Evolutionary conservation across 2,888 invertebrate species (phyloP), one percentile per base, ranked within the genome.

Genomic region (Anoncus sp.): DNA sequence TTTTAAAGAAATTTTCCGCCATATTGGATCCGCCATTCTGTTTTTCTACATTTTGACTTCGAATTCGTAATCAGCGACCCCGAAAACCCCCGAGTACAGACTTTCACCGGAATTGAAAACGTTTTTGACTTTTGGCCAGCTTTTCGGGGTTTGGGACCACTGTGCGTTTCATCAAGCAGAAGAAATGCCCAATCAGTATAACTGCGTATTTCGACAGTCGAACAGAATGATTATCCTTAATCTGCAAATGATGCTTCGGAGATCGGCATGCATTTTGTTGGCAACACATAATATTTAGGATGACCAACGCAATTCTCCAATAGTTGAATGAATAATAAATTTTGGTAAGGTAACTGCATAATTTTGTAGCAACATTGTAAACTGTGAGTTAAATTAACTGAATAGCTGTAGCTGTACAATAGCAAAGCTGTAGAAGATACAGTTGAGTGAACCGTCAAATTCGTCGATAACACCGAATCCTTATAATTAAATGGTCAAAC

Each of bases 331-430:
- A n/a, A 22, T 1, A 53, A 24, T 53, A n/a, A 14, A 22, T 47
- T 47, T 0, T n/a, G n/a, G n/a, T n/a, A n/a, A n/a, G n/a, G n/a
- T n/a, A 18, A 47, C 18, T 47, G n/a, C 10, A 47, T 47, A 10
- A 22, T 47, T 47, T 47, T 49, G 49, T 22, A 49, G 49, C 49
- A 49, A 20, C 22, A 22, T 49, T 12, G 49, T 49, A 20, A 49
- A 20, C 12, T 49, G 12, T 49, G 10, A 12, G 49, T 49, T 49
- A 20, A 49, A 22, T 18, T 49, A 22, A 49, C 49, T 49, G 49
- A 49, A 49, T 12, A 49, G 49, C 9, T 22, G 20, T 22, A 49
- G n/a, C n/a, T n/a, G n/a, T n/a, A n/a, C n/a, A n/a, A n/a, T n/a
- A n/a, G n/a, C 18, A 49, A 49, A 49, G 20, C 22, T 22, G 22